Evolutionary conservation across 2,888 invertebrate species (phyloP).

Genomic region (Teleiodes luculella): DNA sequence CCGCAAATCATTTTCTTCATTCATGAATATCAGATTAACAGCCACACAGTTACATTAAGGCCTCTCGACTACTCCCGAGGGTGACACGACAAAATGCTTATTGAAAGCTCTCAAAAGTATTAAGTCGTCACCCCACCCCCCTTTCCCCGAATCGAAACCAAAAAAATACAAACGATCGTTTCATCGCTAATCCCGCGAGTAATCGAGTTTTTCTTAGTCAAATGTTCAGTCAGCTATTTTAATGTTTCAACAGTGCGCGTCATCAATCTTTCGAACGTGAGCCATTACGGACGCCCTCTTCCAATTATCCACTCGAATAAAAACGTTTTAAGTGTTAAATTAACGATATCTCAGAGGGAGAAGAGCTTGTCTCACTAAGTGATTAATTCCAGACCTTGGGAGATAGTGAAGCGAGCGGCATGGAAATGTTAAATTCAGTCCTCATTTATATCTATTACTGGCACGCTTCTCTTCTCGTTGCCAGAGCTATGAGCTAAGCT

Average conservation of each 20-base stretch:
- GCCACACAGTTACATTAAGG: background rate
- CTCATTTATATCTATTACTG: constrained; percentile 40
- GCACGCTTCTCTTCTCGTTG: constrained; percentile 3
- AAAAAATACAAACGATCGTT: constrained; percentile 57
- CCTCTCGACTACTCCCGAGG: background rate
- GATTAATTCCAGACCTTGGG: constrained; percentile 60
- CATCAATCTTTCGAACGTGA: constrained; percentile 73
- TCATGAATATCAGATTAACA: too few species aligned
- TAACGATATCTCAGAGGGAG: constrained; percentile 71
- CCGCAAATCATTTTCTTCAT: too few species aligned
- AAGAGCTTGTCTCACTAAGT: constrained; percentile 65
- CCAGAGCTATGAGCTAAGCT: background rate
- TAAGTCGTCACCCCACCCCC: constrained; percentile 11
- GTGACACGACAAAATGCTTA: constrained; percentile 4
- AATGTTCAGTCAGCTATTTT: constrained; percentile 69
- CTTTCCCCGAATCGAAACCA: constrained; percentile 27
- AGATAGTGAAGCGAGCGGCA: constrained; percentile 48
- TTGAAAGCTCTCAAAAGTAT: constrained; percentile 13
- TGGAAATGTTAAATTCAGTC: constrained; percentile 32
- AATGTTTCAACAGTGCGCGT: constrained; percentile 66
- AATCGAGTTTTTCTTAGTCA: constrained; percentile 67
- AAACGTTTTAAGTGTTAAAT: constrained; percentile 76
- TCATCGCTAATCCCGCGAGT: constrained; percentile 58
- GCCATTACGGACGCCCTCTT: constrained; percentile 66
- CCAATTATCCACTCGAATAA: constrained; percentile 76